Evolutionary conservation across 2,888 invertebrate species (phyloP), one percentile per base, ranked within the genome.

Genomic region (Euphydryas editha): DNA sequence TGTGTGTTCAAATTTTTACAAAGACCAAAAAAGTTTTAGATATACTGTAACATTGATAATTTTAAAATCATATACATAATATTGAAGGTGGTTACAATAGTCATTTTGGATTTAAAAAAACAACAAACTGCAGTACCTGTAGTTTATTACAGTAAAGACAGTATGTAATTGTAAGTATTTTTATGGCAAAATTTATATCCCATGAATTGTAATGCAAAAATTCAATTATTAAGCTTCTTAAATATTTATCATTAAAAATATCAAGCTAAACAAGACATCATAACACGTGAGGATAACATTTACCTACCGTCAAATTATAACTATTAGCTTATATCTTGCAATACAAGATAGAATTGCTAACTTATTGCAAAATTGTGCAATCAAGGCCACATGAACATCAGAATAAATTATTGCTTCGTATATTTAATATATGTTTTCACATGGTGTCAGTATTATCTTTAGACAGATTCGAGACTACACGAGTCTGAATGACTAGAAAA

Each of bases 361-460:
- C 21, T 76, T 77, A 76, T 77, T 78, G 75, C 77, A 74, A 75
- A 44, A 76, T 74, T 75, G 74, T 76, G 75, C 77, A 79, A 79
- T 68, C 69, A 83, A 83, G 84, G 83, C 82, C 81, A 80, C 80
- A 67, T 76, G 74, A 72, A 78, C 65, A 68, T 73, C 73, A 74
- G 69, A 76, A 76, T 66, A 60, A 75, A 77, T 78, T 81, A 84
- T 83, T 82, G 81, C 83, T 81, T 30, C 56, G 21, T 24, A 57
- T 62, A 58, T 39, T 55, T 17, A 62, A 56, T 36, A 44, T 3
- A 44, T n/a, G 42, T n/a, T 44, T 44, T 36, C 46, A 76, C 73
- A 76, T 70, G 30, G 8, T 30, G 55, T 65, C 57, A 59, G 60
- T 59, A 60, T 55, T 46, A 62, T 59, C 37, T 37, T 39, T 44